phyloP scores from a whole-genome alignment of 1,140 invertebrate species.

The Saccostrea cuccullata region DNA sequence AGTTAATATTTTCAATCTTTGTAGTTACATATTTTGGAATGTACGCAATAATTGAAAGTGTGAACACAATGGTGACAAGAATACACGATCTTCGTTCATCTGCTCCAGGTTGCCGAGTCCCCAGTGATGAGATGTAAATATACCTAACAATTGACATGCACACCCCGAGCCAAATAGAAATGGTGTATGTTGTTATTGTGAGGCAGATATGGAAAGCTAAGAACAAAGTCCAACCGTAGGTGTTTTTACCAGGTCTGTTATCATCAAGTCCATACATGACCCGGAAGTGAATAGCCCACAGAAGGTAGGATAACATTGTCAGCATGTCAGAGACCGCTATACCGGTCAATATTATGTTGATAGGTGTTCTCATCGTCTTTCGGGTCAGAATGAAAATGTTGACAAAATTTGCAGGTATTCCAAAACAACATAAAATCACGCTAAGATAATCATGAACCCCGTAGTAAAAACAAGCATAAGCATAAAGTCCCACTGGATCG shows the following conservation, averaged over 20 bases:
- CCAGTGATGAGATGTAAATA: slow-evolving; percentile 86
- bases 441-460: slow-evolving; percentile 86
- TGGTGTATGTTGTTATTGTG: slow-evolving; percentile 90
- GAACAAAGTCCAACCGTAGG: slow-evolving; percentile 69
- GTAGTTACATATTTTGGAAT: slow-evolving; percentile 84
- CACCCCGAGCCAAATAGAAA: slow-evolving; percentile 95
- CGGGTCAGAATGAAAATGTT: slow-evolving; percentile 93
- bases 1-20: slow-evolving; percentile 46
- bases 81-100: slow-evolving; percentile 85
- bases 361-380: slow-evolving; percentile 89
- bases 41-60: slow-evolving; percentile 86
- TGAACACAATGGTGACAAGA: slow-evolving; percentile 86
- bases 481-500: slow-evolving; percentile 39
- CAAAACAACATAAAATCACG: slow-evolving; percentile 89
- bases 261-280: slow-evolving; percentile 50
- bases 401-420: slow-evolving; percentile 91
- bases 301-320: slow-evolving; percentile 92
- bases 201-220: slow-evolving; percentile 82
- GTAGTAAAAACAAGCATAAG: slow-evolving; percentile 74
- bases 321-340: slow-evolving; percentile 91
- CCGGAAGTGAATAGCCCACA: slow-evolving; percentile 85
- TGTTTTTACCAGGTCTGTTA: slow-evolving; percentile 53
- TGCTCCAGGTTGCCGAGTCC: slow-evolving; percentile 86
- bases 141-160: slow-evolving; percentile 86
- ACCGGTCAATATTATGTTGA: slow-evolving; percentile 90